These are phyloP conservation scores for Stenodera caucasica DNA, from an alignment of 2,888 invertebrate species.

Conservation along the genomic window DNA sequence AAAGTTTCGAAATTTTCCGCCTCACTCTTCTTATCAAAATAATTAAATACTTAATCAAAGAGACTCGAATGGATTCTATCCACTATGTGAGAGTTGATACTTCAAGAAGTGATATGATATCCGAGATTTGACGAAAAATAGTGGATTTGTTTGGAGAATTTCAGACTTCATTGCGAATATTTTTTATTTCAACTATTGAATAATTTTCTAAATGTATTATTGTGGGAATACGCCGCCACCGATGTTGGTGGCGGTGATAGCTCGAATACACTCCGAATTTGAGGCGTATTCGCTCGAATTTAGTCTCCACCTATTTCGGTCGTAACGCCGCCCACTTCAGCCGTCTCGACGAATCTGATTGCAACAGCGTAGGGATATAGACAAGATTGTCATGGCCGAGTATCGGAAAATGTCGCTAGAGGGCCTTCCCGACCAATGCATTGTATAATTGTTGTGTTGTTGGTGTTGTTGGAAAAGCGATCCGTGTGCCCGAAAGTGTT, in stretches of 20 bases:
- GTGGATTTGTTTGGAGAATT: too few species aligned
- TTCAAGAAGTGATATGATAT: too few species aligned
- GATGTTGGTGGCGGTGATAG: constrained; percentile 3
- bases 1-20: too few species aligned
- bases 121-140: too few species aligned
- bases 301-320: not conserved
- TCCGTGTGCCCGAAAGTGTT: constrained; percentile 23
- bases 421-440: constrained; percentile 42
- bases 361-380: constrained; percentile 30
- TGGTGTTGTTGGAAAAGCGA: not conserved
- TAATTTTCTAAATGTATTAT: not conserved
- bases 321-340: too few species aligned
- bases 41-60: too few species aligned
- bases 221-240: not conserved
- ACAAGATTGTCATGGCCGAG: constrained; percentile 41
- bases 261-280: not conserved
- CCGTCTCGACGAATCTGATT: constrained; percentile 12
- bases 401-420: constrained; percentile 45
- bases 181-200: too few species aligned
- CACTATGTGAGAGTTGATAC: too few species aligned
- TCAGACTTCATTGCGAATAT: too few species aligned
- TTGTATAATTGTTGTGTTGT: not conserved
- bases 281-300: not conserved
- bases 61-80: too few species aligned
- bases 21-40: too few species aligned